Percentiles rank a stretch among this genome's conserved stretches.
Conservation (phyloP, 2,113 vertebrate species). For the crab-eating macaque (Macaca fascicularis) region T2T-MFA8v1.1 NC_088381.1:141650501-141651000, state of each 20-base stretch:
- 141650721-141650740: not conserved
- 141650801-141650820: not conserved
- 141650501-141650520: not conserved
- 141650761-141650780: constrained; percentile 26
- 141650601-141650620: not conserved
- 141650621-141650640: not conserved
- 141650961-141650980: not conserved
- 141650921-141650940: not conserved
- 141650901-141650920: not conserved
- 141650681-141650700: not conserved
- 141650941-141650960: not conserved
- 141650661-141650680: not conserved
- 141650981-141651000: not conserved
- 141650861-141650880: not conserved
- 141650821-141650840: not conserved
- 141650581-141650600: not conserved
- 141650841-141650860: not conserved
- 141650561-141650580: not conserved
- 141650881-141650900: not conserved
- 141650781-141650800: not conserved
- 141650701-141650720: constrained; percentile 34
- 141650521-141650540: not conserved
- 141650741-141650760: constrained; percentile 10
- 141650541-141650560: constrained; percentile 6
- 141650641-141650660: not conserved